phyloP scores from a whole-genome alignment of 2,113 vertebrate species.

The Sitta europaea region DNA sequence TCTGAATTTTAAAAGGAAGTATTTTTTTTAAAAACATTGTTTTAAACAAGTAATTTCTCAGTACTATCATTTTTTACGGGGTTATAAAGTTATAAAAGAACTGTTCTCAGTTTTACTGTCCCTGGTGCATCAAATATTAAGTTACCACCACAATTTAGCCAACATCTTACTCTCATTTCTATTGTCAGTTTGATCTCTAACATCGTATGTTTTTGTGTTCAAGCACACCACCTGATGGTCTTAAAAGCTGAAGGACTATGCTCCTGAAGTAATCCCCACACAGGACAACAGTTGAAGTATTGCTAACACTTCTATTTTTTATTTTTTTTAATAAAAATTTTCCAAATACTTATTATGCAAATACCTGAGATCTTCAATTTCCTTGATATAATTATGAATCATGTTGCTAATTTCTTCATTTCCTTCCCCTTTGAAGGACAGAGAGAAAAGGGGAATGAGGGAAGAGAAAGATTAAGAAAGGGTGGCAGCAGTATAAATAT shows the following conservation, averaged over 20 bases:
- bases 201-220: not conserved
- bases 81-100: not conserved
- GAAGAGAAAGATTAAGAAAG: not conserved
- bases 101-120: accelerated
- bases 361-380: constrained; percentile 98
- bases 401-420: constrained; percentile 96
- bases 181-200: not conserved
- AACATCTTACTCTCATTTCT: not conserved
- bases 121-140: not conserved
- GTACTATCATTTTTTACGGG: not conserved
- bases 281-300: not conserved
- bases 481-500: not conserved
- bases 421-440: constrained; percentile 84
- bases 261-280: not conserved
- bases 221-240: not conserved
- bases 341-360: not conserved
- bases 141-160: not conserved
- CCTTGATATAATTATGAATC: constrained; percentile 98
- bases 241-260: not conserved
- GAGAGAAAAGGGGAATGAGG: not conserved
- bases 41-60: not conserved
- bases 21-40: not conserved
- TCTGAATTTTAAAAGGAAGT: not conserved
- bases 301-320: not conserved
- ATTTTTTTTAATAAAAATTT: not conserved